Evolutionary conservation across 2,888 invertebrate genomes (phyloP).

Genomic region (Machimus atricapillus): DNA sequence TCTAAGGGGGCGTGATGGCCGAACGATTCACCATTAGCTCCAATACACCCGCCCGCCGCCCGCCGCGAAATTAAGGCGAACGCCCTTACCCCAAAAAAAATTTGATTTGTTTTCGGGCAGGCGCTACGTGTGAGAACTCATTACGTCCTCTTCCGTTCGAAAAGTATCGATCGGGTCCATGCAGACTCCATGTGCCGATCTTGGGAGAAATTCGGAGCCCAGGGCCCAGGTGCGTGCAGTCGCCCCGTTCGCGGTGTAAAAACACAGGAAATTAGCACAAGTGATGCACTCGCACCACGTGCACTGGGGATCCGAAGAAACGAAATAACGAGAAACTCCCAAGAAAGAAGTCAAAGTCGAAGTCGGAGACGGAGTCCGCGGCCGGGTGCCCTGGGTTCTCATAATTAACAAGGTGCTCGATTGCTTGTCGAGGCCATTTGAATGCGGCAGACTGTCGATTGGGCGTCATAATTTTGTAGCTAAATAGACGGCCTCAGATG

Average conservation of each 20-base stretch:
- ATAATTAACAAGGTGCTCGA: conserved; percentile 1
- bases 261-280: not conserved
- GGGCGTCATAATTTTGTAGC: not conserved
- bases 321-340: not conserved
- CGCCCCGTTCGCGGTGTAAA: not conserved
- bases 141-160: conserved; percentile 25
- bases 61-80: conserved; percentile 41
- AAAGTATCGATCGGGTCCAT: not conserved
- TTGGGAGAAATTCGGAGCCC: not conserved
- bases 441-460: not conserved
- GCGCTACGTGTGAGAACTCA: conserved; percentile 27
- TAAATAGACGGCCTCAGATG: conserved; percentile 4
- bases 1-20: conserved; percentile 43
- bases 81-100: conserved; percentile 20
- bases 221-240: not conserved
- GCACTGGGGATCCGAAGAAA: not conserved
- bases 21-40: conserved; percentile 41
- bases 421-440: conserved; percentile 6
- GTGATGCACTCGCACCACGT: not conserved
- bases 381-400: not conserved
- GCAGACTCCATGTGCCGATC: not conserved
- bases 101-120: conserved; percentile 19
- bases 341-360: not conserved
- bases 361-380: not conserved
- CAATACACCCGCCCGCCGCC: conserved; percentile 41